Base-by-base conservation (phyloP, 2,888 invertebrate genomes). In the Podabrus alpinus region DNA sequence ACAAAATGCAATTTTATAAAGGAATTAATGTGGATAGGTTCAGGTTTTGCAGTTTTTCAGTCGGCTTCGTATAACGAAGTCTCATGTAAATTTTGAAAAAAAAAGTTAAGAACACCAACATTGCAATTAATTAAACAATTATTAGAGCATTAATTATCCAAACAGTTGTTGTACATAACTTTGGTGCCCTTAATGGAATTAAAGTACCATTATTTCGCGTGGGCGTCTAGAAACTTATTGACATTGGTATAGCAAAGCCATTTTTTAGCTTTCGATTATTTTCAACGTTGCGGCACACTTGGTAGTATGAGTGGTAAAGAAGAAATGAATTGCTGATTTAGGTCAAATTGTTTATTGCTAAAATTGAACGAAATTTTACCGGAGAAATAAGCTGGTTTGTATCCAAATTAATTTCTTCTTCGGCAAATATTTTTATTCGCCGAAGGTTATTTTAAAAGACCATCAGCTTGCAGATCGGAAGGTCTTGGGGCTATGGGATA, bases 171-270 rank as follows among this genome's bases (percentile, higher is more conserved):
- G 66, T 10, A 17, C 29, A 19, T 71, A 71, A 76, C 68, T 71
- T 66, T 59, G 59, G 60, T 21, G 29, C 17, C 19, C 59, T 45
- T 29, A 61, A 61, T 61, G 45, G 62, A 66, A 74, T 64, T 66
- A 62, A 72, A 68, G 13, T 64, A 66, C 66, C 77, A 77, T 74
- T 75, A 75, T 72, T 77, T 75, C 60, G 72, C 70, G 79, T 79
- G 79, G 79, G 79, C 78, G 79, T 66, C 77, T 77, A 70, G 72
- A 73, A 45, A 74, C 79, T 79, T 79, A 78, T 78, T 79, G 78
- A 77, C 78, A 79, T 79, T 79, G 78, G 78, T 77, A 67, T 64
- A 64, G 17, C 15, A 13, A 21, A 64, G 77, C 74, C 75, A 77
- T 75, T 78, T 79, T 79, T 76, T 69, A 70, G 68, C 66, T 60